Evolutionary conservation across 2,113 vertebrate genomes (phyloP).

Genomic region (Microcebus tavaratra): DNA sequence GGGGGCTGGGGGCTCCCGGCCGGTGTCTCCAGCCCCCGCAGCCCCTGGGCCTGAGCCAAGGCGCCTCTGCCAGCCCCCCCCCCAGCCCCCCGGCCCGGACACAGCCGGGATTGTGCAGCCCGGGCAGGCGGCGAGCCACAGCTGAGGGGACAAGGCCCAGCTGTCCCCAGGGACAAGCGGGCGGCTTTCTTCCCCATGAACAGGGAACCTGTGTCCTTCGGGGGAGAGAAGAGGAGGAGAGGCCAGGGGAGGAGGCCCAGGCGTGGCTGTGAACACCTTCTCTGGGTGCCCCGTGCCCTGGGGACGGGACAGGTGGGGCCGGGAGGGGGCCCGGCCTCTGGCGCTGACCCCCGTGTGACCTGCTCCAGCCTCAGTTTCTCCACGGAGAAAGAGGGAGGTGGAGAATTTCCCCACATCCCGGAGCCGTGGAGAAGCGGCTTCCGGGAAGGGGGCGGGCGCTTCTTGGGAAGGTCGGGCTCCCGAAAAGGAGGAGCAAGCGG

Average conservation of each 20-base stretch:
- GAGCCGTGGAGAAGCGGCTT: no score
- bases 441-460: no score
- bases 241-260: not conserved
- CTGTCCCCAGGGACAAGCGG: constrained; percentile 75
- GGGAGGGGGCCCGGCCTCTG: no score
- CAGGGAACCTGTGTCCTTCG: constrained; percentile 72
- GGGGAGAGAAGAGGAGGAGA: constrained; percentile 50
- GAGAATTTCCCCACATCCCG: no score
- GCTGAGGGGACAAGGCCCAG: constrained; percentile 74
- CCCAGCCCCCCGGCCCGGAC: constrained; percentile 34
- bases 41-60: constrained; percentile 49
- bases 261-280: constrained; percentile 39
- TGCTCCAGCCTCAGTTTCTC: no score
- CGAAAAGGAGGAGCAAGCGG: no score
- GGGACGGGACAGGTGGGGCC: no score
- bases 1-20: not conserved
- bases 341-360: no score
- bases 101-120: constrained; percentile 73
- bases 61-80: constrained; percentile 24
- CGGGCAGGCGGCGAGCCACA: constrained; percentile 18
- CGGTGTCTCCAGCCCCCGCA: not conserved
- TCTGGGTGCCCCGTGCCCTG: not conserved
- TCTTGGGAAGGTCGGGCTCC: no score
- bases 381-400: no score
- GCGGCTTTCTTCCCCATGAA: constrained; percentile 78